Conservation (phyloP, 2,888 invertebrate species). For the Rotaria magnacalcarata region DNA sequence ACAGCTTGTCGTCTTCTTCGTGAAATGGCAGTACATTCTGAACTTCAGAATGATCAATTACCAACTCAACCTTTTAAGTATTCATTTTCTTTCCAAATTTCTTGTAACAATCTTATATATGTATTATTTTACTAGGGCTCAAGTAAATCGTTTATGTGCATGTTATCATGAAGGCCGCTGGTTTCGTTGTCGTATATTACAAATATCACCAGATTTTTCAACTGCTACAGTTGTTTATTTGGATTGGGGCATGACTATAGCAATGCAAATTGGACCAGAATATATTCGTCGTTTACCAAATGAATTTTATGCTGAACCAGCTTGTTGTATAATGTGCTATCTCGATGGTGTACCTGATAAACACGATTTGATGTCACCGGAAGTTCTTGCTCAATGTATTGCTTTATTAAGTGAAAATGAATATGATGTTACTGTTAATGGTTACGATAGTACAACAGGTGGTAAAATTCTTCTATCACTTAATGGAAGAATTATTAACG, state of each 20-base stretch:
- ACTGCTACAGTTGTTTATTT: neutral
- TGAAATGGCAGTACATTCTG: neutral
- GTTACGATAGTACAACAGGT: neutral
- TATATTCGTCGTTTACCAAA: slow-evolving; percentile 18
- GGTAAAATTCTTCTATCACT: neutral
- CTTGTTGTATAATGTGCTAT: neutral
- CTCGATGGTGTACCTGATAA: slow-evolving; percentile 8
- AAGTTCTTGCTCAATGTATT: neutral
- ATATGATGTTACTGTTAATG: neutral
- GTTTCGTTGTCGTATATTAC: neutral
- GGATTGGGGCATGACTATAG: neutral
- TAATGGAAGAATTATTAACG: neutral
- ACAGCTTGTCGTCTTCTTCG: neutral
- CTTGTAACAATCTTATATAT: neutral
- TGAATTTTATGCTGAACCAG: neutral
- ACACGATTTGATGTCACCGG: neutral
- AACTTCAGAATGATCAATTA: neutral
- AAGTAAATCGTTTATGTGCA: slow-evolving; percentile 24
- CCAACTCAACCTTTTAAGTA: neutral
- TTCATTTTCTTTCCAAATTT: too few species aligned
- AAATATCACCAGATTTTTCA: slow-evolving; percentile 18
- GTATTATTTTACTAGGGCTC: neutral
- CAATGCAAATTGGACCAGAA: neutral
- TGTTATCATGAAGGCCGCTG: slow-evolving; percentile 8
- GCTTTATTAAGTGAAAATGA: slow-evolving; percentile 4